Percentiles rank a stretch among this genome's conserved stretches.
These are phyloP conservation scores for Dynastes grantii DNA, from an alignment of 2,888 invertebrate species.

Conservation along the genomic window DNA sequence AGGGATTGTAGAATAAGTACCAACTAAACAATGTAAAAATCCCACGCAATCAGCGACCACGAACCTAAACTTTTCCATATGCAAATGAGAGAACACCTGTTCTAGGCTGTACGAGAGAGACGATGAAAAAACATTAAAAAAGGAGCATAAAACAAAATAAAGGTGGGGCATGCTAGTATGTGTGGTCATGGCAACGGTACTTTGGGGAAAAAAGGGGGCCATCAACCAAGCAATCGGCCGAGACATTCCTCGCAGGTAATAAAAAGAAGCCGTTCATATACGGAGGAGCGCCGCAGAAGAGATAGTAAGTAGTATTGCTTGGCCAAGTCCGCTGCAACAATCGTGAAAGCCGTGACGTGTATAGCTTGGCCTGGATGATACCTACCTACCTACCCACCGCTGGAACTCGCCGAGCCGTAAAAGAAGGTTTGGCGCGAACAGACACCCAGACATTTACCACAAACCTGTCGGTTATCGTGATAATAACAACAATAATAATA, in stretches of 20 bases:
- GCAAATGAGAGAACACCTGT: neutral
- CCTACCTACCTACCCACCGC: conserved; percentile 8
- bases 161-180: conserved; percentile 36
- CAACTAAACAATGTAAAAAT: too few species aligned
- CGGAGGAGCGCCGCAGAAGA: neutral
- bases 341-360: conserved; percentile 44
- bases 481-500: conserved; percentile 38
- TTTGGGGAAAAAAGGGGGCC: conserved; percentile 56
- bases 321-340: neutral
- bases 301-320: neutral
- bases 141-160: conserved; percentile 23
- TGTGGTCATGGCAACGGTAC: conserved; percentile 58
- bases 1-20: too few species aligned
- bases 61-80: too few species aligned
- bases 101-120: neutral
- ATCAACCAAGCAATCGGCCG: conserved; percentile 55
- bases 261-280: conserved; percentile 9
- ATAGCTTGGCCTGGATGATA: neutral
- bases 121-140: neutral
- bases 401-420: neutral
- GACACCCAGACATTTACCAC: conserved; percentile 8
- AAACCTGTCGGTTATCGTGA: conserved; percentile 12
- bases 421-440: neutral
- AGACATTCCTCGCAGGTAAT: conserved; percentile 46
- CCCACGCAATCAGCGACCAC: too few species aligned